Conservation (phyloP, 2,797 vertebrate species). For the Pipistrellus pipistrellus region DNA sequence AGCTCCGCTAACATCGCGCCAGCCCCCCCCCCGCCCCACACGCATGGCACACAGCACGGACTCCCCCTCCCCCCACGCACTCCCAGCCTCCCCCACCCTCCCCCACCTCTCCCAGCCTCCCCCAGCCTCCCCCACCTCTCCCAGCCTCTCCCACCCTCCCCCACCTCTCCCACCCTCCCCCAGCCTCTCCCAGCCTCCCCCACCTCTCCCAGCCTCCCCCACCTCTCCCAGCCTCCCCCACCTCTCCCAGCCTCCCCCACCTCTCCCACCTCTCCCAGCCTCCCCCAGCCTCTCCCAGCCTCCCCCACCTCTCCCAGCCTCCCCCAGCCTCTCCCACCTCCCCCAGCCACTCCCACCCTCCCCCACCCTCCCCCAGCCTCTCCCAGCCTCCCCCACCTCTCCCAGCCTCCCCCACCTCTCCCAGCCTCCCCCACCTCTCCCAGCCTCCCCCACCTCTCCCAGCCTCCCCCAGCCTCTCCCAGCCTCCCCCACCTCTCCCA, state of each 20-base stretch:
- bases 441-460: no score
- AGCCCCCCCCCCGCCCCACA: no score
- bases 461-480: not conserved
- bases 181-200: not conserved
- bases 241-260: not conserved
- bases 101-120: not conserved
- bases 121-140: not conserved
- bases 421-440: no score
- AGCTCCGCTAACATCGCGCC: not conserved
- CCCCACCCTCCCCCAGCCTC: not conserved
- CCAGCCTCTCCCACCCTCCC: not conserved
- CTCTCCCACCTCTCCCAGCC: not conserved
- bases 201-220: not conserved
- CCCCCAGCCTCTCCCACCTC: not conserved
- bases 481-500: not conserved
- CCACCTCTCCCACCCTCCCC: not conserved
- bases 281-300: not conserved
- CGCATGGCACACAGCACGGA: no score
- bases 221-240: not conserved
- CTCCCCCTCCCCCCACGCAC: rapidly evolving
- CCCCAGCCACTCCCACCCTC: not conserved
- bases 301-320: not conserved
- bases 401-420: not conserved
- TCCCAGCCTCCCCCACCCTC: not conserved
- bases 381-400: not conserved